These are phyloP conservation scores for Takifugu ocellatus DNA, from an alignment of 2,797 vertebrate species.

Conservation along the genomic window DNA sequence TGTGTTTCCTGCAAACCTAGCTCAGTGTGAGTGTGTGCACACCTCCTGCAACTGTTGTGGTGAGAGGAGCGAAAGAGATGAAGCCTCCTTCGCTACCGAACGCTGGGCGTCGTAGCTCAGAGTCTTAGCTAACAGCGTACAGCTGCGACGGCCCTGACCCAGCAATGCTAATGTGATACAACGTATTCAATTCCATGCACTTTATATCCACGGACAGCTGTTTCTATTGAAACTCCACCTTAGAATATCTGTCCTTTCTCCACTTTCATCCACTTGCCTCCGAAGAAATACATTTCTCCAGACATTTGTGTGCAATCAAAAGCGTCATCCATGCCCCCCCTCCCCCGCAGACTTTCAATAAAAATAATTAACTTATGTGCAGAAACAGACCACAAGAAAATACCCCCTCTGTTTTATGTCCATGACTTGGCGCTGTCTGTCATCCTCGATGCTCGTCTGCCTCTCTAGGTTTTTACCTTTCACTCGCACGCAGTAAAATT, in stretches of 20 bases:
- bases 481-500: background rate
- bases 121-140: too few species aligned
- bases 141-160: background rate
- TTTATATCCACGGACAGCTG: background rate
- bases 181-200: background rate
- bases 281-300: constrained; percentile 61
- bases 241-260: constrained; percentile 3
- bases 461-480: background rate
- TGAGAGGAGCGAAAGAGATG: too few species aligned
- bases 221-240: background rate
- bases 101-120: too few species aligned
- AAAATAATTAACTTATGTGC: constrained; percentile 72
- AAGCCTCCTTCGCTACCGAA: too few species aligned
- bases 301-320: constrained; percentile 80
- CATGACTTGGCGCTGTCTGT: constrained; percentile 10
- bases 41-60: too few species aligned
- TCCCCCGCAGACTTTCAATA: constrained; percentile 73
- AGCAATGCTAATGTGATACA: background rate
- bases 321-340: constrained; percentile 60
- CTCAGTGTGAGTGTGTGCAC: background rate
- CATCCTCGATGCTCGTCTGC: constrained; percentile 7
- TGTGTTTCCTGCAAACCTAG: background rate
- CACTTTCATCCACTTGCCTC: constrained; percentile 21
- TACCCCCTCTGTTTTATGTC: constrained; percentile 42
- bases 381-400: constrained; percentile 28